Conservation (phyloP, 2,888 invertebrate species). For the Odontocolon sp. region DNA sequence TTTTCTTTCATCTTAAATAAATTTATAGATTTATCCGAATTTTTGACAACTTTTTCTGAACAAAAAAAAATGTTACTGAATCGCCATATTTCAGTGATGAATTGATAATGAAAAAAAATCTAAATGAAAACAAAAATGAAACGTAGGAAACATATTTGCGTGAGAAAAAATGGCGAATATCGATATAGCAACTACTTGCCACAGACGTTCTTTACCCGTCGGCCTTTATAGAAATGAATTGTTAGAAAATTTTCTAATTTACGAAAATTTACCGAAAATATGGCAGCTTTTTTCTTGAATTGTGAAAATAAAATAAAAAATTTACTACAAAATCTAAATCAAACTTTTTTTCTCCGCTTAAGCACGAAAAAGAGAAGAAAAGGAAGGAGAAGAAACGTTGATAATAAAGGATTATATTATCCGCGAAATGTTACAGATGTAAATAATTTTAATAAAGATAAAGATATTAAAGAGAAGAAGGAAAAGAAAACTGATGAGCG, state of each 20-base stretch:
- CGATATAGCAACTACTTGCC: slow-evolving; percentile 1
- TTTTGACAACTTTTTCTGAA: too few relatives aligned
- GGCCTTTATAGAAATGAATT: slow-evolving; percentile 11
- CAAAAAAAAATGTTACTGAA: neutral
- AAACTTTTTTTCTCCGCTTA: too few relatives aligned
- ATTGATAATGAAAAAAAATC: neutral
- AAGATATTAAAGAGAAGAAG: too few relatives aligned
- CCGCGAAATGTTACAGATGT: too few relatives aligned
- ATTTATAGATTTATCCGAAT: too few relatives aligned
- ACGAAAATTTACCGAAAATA: neutral
- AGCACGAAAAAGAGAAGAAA: too few relatives aligned
- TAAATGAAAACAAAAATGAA: neutral
- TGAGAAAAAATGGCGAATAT: neutral
- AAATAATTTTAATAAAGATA: too few relatives aligned
- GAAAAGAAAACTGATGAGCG: too few relatives aligned
- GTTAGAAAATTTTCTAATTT: neutral
- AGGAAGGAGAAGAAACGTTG: too few relatives aligned
- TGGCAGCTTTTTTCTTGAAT: neutral
- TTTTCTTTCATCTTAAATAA: neutral
- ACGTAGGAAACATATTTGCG: too few relatives aligned
- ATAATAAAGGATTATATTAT: too few relatives aligned
- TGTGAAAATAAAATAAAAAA: neutral
- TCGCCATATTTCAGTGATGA: neutral
- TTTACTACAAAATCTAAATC: too few relatives aligned
- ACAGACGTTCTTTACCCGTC: slow-evolving; percentile 10